Conservation (phyloP, 1,140 invertebrate genomes). For the Zaprionus kolodkinae region DNA sequence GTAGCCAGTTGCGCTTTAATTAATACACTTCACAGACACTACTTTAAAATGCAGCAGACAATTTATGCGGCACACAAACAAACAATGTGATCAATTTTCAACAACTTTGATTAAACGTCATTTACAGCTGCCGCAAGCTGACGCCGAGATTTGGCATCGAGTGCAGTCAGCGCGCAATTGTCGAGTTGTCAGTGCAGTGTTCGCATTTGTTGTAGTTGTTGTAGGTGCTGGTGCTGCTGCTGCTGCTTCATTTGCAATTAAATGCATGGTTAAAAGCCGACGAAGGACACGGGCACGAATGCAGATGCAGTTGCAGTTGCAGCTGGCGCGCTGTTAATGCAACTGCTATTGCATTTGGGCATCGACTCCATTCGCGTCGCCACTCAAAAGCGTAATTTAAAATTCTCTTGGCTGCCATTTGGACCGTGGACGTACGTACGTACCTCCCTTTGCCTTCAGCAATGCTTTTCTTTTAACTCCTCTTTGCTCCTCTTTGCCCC, state of each 20-base stretch:
- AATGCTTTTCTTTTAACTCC: no score
- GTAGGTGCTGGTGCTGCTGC: constrained; percentile 23
- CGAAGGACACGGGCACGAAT: background rate
- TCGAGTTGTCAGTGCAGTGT: constrained; percentile 61
- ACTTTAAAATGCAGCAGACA: constrained; percentile 77
- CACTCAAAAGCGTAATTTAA: constrained; percentile 82
- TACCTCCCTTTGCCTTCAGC: background rate
- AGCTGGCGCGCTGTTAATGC: constrained; percentile 42
- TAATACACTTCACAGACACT: constrained; percentile 60
- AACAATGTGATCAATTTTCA: constrained; percentile 83
- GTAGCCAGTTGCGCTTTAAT: constrained; percentile 53
- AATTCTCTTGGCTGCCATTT: constrained; percentile 81
- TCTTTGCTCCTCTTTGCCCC: background rate
- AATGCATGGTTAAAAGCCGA: constrained; percentile 69
- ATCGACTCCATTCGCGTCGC: constrained; percentile 50
- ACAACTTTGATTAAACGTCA: constrained; percentile 83
- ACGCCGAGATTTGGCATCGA: constrained; percentile 42
- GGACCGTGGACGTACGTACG: constrained; percentile 42
- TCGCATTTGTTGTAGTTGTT: constrained; percentile 14
- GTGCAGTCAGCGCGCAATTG: constrained; percentile 47
- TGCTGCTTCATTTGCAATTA: constrained; percentile 80
- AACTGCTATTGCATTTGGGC: constrained; percentile 68
- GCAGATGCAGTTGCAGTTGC: constrained; percentile 11
- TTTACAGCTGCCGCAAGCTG: constrained; percentile 72
- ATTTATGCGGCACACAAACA: constrained; percentile 48